Conservation (phyloP, 1,140 invertebrate species). For the Caerostris darwini region DNA sequence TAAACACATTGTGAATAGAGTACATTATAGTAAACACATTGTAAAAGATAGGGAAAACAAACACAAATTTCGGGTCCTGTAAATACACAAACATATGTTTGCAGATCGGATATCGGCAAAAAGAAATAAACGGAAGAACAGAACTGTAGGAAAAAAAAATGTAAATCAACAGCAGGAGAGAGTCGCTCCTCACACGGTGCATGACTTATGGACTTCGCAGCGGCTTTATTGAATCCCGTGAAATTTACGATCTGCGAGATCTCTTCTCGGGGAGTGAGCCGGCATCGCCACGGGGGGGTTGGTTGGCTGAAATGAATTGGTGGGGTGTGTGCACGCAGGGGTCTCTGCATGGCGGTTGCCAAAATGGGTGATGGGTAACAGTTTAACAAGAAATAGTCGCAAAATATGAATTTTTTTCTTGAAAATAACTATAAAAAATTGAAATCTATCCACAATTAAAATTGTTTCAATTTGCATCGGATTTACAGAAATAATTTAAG, state of each 20-base stretch:
- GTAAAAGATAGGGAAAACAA: no score
- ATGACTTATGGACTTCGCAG: slow-evolving; percentile 3
- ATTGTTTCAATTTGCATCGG: no score
- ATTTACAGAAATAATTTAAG: no score
- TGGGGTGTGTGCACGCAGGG: not conserved
- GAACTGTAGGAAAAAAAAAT: not conserved
- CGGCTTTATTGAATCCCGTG: slow-evolving; percentile 59
- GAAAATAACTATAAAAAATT: no score
- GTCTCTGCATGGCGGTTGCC: not conserved
- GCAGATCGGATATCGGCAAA: not conserved
- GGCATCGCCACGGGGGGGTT: slow-evolving; percentile 17
- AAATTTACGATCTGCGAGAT: slow-evolving; percentile 65
- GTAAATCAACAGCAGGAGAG: not conserved
- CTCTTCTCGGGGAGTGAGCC: slow-evolving; percentile 25
- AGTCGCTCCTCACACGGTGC: not conserved
- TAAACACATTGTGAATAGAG: no score
- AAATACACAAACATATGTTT: slow-evolving; percentile 10
- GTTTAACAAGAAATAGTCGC: no score
- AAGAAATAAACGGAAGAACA: not conserved
- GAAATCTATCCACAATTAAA: no score
- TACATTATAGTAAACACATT: no score
- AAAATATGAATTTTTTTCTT: no score
- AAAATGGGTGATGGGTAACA: no score
- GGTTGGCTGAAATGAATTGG: slow-evolving; percentile 32
- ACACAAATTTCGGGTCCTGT: no score